Evolutionary conservation across 2,888 invertebrate genomes (phyloP), one percentile per base, ranked within the genome.

Genomic region (Synanthedon formicaeformis): DNA sequence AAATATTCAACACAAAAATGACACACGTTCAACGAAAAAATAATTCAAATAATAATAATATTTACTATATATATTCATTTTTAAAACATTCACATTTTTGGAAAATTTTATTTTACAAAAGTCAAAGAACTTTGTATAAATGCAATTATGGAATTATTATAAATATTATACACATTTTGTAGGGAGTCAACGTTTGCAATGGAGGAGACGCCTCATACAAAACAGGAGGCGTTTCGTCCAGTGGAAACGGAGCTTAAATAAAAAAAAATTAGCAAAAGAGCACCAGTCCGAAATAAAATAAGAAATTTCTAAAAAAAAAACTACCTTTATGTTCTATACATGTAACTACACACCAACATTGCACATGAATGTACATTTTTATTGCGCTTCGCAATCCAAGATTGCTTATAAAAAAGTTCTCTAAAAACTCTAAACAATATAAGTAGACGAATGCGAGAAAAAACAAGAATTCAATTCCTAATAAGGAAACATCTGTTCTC

Each of bases 131-230:
- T 10, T 23, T 13, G 54, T 54, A 67, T 82, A 82, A 82, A 82
- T 82, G 82, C 82, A 72, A 73, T 66, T 51, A 61, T 65, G 81
- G 81, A 81, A 81, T 81, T 66, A 67, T 67, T 66, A 54, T 49
- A 23, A 16, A 56, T 45, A 45, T 34, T 12, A 45, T 13, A 45
- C 45, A 14, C 14, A 45, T 13, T 34, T 34, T 34, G 6, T 34
- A 10, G 34, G 34, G 34, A 34, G 27, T 2, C 34, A 34, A 34
- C 34, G 34, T 34, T 34, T 34, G 2, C 34, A 34, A 10, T 34
- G 10, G 10, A 34, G 34, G 34, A 34, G 0, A 34, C 34, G 2
- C 34, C 34, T 34, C 34, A 34, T 34, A 34, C 5, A 0, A 34
- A 2, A 34, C 10, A 2, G 8, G 1, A 34, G 34, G 10, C 34